Percentiles rank a stretch among this genome's conserved stretches.
Evolutionary conservation across 2,113 vertebrate genomes (phyloP).

Genomic region (Nymphicus hollandicus): DNA sequence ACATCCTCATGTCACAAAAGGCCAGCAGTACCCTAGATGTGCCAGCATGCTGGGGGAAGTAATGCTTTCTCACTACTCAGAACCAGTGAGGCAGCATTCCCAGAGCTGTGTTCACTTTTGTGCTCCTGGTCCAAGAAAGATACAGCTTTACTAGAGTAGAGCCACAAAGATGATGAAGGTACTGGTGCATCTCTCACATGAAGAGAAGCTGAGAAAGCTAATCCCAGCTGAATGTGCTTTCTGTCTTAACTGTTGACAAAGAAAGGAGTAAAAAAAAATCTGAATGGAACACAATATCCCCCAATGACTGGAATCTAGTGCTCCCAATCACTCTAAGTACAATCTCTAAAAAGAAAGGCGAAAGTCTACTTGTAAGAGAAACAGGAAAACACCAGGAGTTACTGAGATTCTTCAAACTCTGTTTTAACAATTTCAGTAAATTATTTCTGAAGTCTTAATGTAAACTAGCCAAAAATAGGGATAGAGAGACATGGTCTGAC

Average conservation of each 20-base stretch:
- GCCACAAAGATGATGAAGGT: not conserved
- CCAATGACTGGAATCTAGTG: not conserved
- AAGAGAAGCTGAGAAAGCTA: not conserved
- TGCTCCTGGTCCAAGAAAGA: not conserved
- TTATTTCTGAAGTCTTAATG: not conserved
- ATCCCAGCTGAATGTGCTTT: not conserved
- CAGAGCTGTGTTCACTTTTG: not conserved
- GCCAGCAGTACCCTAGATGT: not conserved
- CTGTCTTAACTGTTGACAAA: not conserved
- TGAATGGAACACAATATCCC: not conserved
- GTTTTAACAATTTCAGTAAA: not conserved
- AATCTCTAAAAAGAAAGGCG: not conserved
- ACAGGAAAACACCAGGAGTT: not conserved
- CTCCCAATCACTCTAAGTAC: not conserved
- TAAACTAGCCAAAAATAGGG: not conserved
- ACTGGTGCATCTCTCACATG: not conserved
- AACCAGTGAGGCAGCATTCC: not conserved
- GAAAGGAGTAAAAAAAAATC: not conserved
- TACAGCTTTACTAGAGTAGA: not conserved
- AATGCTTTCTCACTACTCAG: not conserved
- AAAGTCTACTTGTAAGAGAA: not conserved
- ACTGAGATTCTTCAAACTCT: not conserved
- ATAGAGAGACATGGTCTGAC: not conserved
- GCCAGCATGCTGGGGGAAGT: not conserved
- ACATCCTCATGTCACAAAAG: not conserved